phyloP scores from a whole-genome alignment of 1,140 invertebrate genomes.

The Drosophila athabasca region DNA sequence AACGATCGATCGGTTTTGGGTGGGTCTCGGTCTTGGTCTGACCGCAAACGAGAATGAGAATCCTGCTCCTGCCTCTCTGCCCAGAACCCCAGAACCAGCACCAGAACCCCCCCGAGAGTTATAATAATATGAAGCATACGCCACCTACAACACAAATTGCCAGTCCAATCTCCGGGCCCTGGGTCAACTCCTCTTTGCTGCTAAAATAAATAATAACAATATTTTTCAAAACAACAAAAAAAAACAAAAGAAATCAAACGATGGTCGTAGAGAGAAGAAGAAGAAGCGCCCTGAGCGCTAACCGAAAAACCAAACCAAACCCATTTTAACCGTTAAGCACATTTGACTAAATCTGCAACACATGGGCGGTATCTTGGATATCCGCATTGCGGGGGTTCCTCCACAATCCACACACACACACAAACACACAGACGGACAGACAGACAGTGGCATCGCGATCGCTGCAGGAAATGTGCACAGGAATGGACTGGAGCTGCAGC shows the following conservation, averaged over 20 bases:
- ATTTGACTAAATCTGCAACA: slow-evolving; percentile 81
- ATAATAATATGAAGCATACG: slow-evolving; percentile 81
- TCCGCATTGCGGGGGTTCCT: slow-evolving; percentile 38
- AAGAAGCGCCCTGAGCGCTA: slow-evolving; percentile 70
- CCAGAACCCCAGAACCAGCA: slow-evolving; percentile 58
- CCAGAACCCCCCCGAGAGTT: slow-evolving; percentile 53
- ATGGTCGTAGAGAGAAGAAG: slow-evolving; percentile 28
- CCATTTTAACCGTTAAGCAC: slow-evolving; percentile 82
- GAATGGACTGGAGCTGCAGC: slow-evolving; percentile 9
- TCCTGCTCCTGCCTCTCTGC: slow-evolving; percentile 20
- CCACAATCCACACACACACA: slow-evolving; percentile 13
- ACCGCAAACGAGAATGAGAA: slow-evolving; percentile 68
- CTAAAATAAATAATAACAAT: slow-evolving; percentile 74
- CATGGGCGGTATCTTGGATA: slow-evolving; percentile 65
- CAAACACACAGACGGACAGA: slow-evolving; percentile 14
- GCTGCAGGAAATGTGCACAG: slow-evolving; percentile 70
- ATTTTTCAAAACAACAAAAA: slow-evolving; percentile 70
- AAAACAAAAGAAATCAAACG: slow-evolving; percentile 75
- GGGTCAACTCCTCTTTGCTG: slow-evolving; percentile 69
- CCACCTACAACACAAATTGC: slow-evolving; percentile 72
- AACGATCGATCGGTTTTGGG: slow-evolving; percentile 26
- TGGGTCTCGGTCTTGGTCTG: slow-evolving; percentile 54
- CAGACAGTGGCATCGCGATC: slow-evolving; percentile 9
- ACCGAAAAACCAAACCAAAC: slow-evolving; percentile 66
- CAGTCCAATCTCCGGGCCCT: slow-evolving; percentile 39